Conservation (phyloP, 2,797 vertebrate genomes). For the Acanthurus lineatus region DNA sequence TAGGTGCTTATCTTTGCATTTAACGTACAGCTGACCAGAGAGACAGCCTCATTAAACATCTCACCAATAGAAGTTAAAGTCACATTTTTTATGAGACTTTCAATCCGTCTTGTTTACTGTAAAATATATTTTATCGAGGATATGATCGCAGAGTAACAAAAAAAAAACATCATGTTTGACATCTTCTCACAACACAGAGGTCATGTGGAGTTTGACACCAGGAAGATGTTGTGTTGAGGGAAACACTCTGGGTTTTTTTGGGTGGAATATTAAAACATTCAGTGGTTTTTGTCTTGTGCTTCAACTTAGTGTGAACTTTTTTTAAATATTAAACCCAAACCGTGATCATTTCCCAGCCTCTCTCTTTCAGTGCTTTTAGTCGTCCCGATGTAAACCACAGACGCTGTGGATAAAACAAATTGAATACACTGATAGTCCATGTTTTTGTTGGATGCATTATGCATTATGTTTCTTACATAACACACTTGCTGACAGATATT, state of each 20-base stretch:
- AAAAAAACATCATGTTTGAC: slow-evolving; percentile 12
- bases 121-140: neutral
- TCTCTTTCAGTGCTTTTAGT: neutral
- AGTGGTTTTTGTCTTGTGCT: neutral
- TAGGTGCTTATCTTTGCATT: slow-evolving; percentile 10
- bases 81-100: slow-evolving; percentile 7
- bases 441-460: neutral
- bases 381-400: neutral
- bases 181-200: neutral
- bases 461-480: neutral
- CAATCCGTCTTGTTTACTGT: slow-evolving; percentile 12
- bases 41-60: neutral
- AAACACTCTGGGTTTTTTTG: neutral
- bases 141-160: slow-evolving; percentile 1
- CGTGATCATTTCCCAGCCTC: neutral
- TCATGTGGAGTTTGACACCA: neutral
- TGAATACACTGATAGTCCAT: neutral
- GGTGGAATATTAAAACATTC: slow-evolving; percentile 12
- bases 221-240: neutral
- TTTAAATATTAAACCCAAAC: slow-evolving; percentile 14
- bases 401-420: neutral
- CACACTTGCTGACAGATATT: neutral
- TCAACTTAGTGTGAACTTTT: neutral
- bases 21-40: slow-evolving; percentile 9
- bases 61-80: neutral